Evolutionary conservation across 2,113 vertebrate genomes (phyloP).

Genomic region (Cnemophilus loriae): DNA sequence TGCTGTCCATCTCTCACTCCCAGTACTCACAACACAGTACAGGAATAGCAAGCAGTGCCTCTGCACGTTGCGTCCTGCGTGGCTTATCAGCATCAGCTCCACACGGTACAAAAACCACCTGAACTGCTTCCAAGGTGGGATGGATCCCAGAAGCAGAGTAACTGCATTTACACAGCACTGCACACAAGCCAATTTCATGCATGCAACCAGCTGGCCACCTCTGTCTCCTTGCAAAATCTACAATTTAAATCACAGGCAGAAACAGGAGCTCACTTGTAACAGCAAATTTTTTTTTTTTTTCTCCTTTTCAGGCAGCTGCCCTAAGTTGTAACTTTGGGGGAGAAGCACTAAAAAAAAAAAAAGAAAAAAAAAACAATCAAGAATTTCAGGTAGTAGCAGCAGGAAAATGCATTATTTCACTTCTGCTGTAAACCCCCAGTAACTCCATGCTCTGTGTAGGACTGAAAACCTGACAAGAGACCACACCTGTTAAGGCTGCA

Average conservation of each 20-base stretch:
- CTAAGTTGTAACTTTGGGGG: not conserved
- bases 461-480: not conserved
- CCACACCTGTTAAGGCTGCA: not conserved
- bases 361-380: too few relatives aligned
- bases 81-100: not conserved
- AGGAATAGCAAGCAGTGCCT: not conserved
- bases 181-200: not conserved
- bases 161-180: not conserved
- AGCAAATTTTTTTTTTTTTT: too few relatives aligned
- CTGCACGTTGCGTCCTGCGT: not conserved
- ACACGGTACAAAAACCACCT: not conserved
- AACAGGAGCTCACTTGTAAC: not conserved
- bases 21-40: fast-evolving
- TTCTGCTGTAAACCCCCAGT: not conserved
- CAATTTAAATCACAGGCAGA: not conserved
- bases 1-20: not conserved
- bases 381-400: not conserved
- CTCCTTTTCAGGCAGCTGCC: not conserved
- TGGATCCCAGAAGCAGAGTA: not conserved
- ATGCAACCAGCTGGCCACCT: not conserved
- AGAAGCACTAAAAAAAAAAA: not conserved
- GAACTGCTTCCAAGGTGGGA: not conserved
- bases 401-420: not conserved
- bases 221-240: not conserved
- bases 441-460: not conserved